Evolutionary conservation across 2,888 invertebrate species (phyloP), one percentile per base, ranked within the genome.

Genomic region (Flexamia atlantica): DNA sequence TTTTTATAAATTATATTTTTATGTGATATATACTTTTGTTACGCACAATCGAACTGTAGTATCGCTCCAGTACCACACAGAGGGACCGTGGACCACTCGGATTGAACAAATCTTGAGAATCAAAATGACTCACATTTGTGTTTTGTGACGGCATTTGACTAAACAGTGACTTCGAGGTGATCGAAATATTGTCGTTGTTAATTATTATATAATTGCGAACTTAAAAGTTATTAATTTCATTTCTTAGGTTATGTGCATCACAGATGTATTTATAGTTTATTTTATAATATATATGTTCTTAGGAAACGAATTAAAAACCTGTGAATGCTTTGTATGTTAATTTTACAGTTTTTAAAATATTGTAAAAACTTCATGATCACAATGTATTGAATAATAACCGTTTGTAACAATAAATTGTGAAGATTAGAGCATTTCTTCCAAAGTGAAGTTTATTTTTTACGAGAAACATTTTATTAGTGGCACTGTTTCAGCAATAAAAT

Each of bases 311-410:
- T 74, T 46, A 74, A 64, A 36, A 74, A 40, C 40, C 46, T 74
- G 74, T 74, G 46, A 74, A 74, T 74, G 74, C 74, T 74, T 74
- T 74, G 74, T 74, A 74, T 46, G 36, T 74, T 74, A n/a, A 74
- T 42, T 64, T 28, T 9, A 64, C 14, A 50, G n/a, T 5, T 64
- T 64, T 64, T 64, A 64, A 42, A 42, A 23, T 74, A 74, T 23
- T 74, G 2, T 74, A 7, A 1, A 7, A 7, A 23, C 23, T 74
- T 74, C 74, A 74, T 74, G 74, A 74, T 74, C 74, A 74, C 74
- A 74, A 74, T 74, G 74, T 74, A 74, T 30, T 36, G 30, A 64
- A 64, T 64, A 64, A 50, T 9, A 36, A 36, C 36, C 4, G 36
- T 36, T 36, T 36, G n/a, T 36, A 36, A 36, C 36, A 36, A 36